Conservation (phyloP, 1,140 invertebrate species). For the fruit fly (Drosophila melanogaster) region Release_6_plus_ISO1_MT NT_033779.5:8511001-8511500, state of each 20-base stretch:
- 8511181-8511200: neutral
- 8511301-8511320: slow-evolving; percentile 4
- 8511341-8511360: slow-evolving; percentile 18
- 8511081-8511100: slow-evolving; percentile 20
- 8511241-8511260: slow-evolving; percentile 9
- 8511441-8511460: no score
- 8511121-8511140: slow-evolving; percentile 24
- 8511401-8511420: slow-evolving; percentile 17
- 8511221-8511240: neutral
- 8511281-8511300: neutral
- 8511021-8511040: slow-evolving; percentile 14
- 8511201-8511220: slow-evolving; percentile 8
- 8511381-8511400: slow-evolving; percentile 29
- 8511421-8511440: neutral
- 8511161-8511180: slow-evolving; percentile 17
- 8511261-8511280: neutral
- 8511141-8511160: slow-evolving; percentile 29
- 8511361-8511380: slow-evolving; percentile 18
- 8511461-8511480: neutral
- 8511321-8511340: slow-evolving; percentile 1
- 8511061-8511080: slow-evolving; percentile 14
- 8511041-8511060: slow-evolving; percentile 17
- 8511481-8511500: neutral
- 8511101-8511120: slow-evolving; percentile 26
- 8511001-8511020: slow-evolving; percentile 44